Evolutionary conservation across 2,888 invertebrate species (phyloP).

Genomic region (Tetanocera ferruginea): DNA sequence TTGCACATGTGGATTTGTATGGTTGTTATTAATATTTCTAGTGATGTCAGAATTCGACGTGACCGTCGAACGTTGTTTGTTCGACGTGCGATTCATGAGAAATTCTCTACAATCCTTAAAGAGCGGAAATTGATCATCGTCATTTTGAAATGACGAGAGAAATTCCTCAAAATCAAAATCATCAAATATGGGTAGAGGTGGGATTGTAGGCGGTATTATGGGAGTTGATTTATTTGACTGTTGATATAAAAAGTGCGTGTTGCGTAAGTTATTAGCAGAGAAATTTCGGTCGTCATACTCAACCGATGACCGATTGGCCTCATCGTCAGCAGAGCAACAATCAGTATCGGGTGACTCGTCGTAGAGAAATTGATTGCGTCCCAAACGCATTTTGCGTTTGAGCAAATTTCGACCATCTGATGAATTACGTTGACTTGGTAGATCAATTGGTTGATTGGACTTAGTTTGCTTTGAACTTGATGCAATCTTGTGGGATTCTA

Average conservation of each 20-base stretch:
- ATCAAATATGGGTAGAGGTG: conserved; percentile 71
- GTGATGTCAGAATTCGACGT: conserved; percentile 56
- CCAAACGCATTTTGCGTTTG: conserved; percentile 68
- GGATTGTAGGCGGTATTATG: conserved; percentile 51
- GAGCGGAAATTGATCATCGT: conserved; percentile 73
- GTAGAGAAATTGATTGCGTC: conserved; percentile 69
- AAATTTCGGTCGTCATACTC: conserved; percentile 57
- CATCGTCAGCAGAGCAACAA: conserved; percentile 62
- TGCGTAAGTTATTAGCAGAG: neutral
- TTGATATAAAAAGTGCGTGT: conserved; percentile 20
- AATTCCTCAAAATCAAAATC: conserved; percentile 78
- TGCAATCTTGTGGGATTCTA: neutral
- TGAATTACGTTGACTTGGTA: conserved; percentile 56
- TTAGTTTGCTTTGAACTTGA: too few relatives aligned
- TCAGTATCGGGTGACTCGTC: conserved; percentile 64
- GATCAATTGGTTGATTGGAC: neutral
- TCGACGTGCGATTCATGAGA: conserved; percentile 65
- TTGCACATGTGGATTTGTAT: neutral
- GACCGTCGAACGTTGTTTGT: conserved; percentile 62
- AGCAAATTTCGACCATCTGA: conserved; percentile 62
- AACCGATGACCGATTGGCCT: conserved; percentile 61
- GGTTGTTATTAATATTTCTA: conserved; percentile 38
- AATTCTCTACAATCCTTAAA: conserved; percentile 70
- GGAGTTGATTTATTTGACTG: conserved; percentile 28
- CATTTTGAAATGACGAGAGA: conserved; percentile 77